phyloP scores from a whole-genome alignment of 1,140 invertebrate genomes.

The Periplaneta americana region DNA sequence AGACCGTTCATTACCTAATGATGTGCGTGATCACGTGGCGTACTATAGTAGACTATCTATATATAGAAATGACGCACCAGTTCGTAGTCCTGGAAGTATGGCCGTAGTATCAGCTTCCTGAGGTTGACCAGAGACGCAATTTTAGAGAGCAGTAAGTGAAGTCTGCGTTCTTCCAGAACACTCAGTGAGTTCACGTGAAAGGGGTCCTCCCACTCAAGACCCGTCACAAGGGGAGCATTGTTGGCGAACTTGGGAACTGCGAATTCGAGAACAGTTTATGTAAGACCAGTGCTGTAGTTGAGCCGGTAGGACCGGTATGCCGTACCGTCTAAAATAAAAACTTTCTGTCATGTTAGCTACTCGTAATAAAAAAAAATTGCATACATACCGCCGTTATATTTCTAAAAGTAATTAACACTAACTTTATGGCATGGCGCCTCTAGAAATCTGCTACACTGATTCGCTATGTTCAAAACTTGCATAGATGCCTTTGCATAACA shows the following conservation, averaged over 20 bases:
- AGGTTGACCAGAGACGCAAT: slow-evolving; percentile 50
- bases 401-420: no score
- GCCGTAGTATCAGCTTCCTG: slow-evolving; percentile 49
- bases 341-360: no score
- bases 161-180: slow-evolving; percentile 50
- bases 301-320: not conserved
- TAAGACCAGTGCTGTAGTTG: not conserved
- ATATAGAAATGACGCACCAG: slow-evolving; percentile 44
- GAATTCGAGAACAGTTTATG: no score
- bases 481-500: no score
- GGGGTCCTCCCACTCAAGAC: slow-evolving; percentile 57
- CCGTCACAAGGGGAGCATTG: slow-evolving; percentile 41
- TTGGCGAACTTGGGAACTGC: slow-evolving; percentile 42
- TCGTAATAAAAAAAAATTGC: not conserved
- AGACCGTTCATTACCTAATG: no score
- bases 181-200: slow-evolving; percentile 51
- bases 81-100: slow-evolving; percentile 72
- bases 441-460: no score
- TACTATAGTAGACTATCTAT: no score
- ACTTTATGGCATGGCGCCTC: no score
- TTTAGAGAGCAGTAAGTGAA: slow-evolving; percentile 58
- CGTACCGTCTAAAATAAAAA: no score
- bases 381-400: not conserved
- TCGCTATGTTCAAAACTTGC: no score
- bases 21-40: no score